Base-by-base conservation (phyloP, 1,140 invertebrate species). In the Listronotus bonariensis region DNA sequence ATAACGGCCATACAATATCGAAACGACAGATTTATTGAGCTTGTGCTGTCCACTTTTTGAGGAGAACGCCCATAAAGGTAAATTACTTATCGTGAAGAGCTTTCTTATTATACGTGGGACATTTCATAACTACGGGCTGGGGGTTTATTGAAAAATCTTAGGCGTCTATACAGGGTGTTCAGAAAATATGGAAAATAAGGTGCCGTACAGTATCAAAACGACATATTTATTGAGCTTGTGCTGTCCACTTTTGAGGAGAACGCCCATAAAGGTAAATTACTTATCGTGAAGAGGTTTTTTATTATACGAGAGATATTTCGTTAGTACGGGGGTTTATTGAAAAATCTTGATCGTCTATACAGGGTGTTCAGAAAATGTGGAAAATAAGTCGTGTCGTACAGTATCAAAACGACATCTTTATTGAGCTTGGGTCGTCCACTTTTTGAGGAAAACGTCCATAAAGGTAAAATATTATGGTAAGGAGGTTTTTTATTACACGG, bases 1-100 rank as follows among this genome's bases (percentile, higher is more conserved):
- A 76, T 76, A 74, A 74, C 71, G 60, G 69, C 69, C 68, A 71
- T 71, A 76, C 74, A 76, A 76, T 76, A 76, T 73, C 69, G 67
- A 54, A 68, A 68, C 68, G 72, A 74, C 72, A 74, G 72, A 76
- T 74, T 74, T 76, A 76, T 74, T 56, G 68, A 65, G 70, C 63
- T 59, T 69, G 64, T 68, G 70, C 69, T 69, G 72, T 70, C 70
- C 71, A 68, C 69, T 75, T 75, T 73, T 74, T 75, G 68, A 74
- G 71, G 70, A 75, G 68, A 69, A 75, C 72, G 74, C 74, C 74
- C 74, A 72, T 72, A 41, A 55, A 59, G 61, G 58, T 61, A 61
- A 61, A 61, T 61, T 48, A 61, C 58, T 48, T 48, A 36, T 32
- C 26, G 58, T 32, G 58, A 34, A 20, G 58, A 59, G 14, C 3